Evolutionary conservation across 2,888 invertebrate species (phyloP), one percentile per base, ranked within the genome.

Genomic region (Drosophila stalkeri): DNA sequence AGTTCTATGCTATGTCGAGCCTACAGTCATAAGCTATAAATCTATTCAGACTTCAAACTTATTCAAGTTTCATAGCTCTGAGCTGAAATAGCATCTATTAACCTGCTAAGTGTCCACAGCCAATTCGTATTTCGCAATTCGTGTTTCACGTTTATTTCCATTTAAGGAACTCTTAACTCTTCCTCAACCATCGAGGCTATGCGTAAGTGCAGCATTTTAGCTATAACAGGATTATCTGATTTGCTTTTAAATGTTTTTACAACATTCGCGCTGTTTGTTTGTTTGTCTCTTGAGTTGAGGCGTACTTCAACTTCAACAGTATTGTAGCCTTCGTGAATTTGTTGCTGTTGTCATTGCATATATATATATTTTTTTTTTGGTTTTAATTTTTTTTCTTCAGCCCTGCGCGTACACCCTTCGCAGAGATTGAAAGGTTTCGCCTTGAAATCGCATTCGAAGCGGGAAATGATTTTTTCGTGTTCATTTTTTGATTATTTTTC

Each of bases 381-480:
- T 43, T 44, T 64, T 23, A 33, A 35, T 12, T 57, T 61, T 49
- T 47, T 49, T 41, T 47, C 51, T 3, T 2, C 35, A 27, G 37
- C 52, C 55, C 62, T 56, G 60, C 63, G 49, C 33, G 57, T 64
- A 61, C 80, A 82, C 85, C 86, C 88, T 85, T 80, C 68, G 68
- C 49, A 64, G 85, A 64, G 82, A 82, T 82, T 86, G 87, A 82
- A 82, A 82, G 82, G 82, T 84, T 84, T 82, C 84, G 82, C 82
- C 82, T 82, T 82, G 82, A 69, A 73, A 80, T 66, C 77, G 86
- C 77, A 82, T 87, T 88, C 82, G 88, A 83, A 82, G 74, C 70
- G 88, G 86, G 83, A 83, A 83, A 88, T 85, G 86, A 82, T 86
- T 65, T 80, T 64, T 54, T 51, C 73, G 59, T 23, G 55, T 33